These are phyloP conservation scores for Sebastes iracundus DNA, from an alignment of 2,797 vertebrate genomes.

Conservation along the genomic window DNA sequence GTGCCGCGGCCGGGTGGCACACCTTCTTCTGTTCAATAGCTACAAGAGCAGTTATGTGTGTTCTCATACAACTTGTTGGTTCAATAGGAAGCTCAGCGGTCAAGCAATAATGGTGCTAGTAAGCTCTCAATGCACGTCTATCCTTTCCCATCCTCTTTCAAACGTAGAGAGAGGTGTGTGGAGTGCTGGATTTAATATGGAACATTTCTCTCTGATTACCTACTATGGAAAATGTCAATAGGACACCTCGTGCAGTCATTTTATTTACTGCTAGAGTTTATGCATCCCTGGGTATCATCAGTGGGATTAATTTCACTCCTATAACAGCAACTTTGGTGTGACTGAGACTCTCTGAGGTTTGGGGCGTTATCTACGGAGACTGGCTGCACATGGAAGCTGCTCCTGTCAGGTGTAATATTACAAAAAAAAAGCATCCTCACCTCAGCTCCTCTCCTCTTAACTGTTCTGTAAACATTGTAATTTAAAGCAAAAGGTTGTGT, in stretches of 20 bases:
- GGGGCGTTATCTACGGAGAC: slow-evolving; percentile 14
- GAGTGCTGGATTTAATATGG: background rate
- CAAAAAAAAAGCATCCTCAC: background rate
- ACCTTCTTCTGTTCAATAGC: slow-evolving; percentile 7
- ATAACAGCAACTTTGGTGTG: slow-evolving; percentile 1
- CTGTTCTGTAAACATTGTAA: background rate
- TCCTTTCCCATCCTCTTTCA: slow-evolving; percentile 3
- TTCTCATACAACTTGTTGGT: slow-evolving; percentile 16
- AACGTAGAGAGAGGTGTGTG: background rate
- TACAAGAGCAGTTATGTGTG: background rate
- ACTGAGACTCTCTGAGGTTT: background rate
- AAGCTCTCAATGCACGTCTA: background rate
- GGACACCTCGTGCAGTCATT: background rate
- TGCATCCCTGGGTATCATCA: background rate
- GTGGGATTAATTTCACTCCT: slow-evolving; percentile 16
- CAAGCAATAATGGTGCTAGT: background rate
- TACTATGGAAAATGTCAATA: background rate
- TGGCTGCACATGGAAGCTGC: slow-evolving; percentile 38
- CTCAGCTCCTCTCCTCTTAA: background rate
- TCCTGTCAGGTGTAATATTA: slow-evolving; percentile 21
- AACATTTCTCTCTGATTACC: background rate
- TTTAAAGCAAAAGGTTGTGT: slow-evolving; percentile 4
- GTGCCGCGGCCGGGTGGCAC: background rate
- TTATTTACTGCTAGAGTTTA: background rate
- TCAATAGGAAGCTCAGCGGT: slow-evolving; percentile 1